Base-by-base conservation (phyloP, 2,113 vertebrate species). In the Bos javanicus region DNA sequence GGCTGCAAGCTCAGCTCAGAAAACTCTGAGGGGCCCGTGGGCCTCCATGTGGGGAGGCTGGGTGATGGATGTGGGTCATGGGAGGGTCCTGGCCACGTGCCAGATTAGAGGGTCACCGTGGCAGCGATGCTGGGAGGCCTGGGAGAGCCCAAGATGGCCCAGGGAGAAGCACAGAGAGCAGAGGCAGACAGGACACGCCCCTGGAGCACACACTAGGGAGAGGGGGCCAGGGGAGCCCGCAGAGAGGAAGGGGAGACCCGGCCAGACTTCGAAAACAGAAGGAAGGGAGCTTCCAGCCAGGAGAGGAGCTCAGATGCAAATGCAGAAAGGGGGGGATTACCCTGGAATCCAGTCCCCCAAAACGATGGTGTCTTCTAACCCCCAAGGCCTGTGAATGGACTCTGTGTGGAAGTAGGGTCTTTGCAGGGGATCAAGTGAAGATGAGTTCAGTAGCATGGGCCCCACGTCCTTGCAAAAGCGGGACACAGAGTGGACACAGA, bases 1-100 rank as follows among this genome's bases (percentile, higher is more conserved):
- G 48, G 21, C 3, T 8, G 46, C 46, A 54, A 12, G 28, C 30
- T 46, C 36, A 2, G 12, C 4, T 7, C 1, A 9, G 36, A 30
- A 10, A 2, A 48, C 0, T 0, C 57, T 0, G 30, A n/a, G 57
- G 56, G 6, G 17, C 28, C 80, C 1, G 0, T 0, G 30, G 56
- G 21, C 17, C 26, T 43, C 59, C 11, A 11, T 1, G 2, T 23
- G 93, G 57, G n/a, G 80, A 62, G 10, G 14, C 74, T 19, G 43
- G 2, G 78, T 1, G 64, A 19, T 2, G 17, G 36, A 1, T 1
- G 8, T 13, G 78, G 28, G n/a, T 36, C 17, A 21, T 0, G 1
- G 52, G 36, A 54, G 16, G 15, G 28, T 39, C 28, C 14, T 2
- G 11, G 33, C 15, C 5, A 1, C 0, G 1, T 14, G 43, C 36